phyloP scores from a whole-genome alignment of 2,113 vertebrate species.

The Ptilorrhoa leucosticta region DNA sequence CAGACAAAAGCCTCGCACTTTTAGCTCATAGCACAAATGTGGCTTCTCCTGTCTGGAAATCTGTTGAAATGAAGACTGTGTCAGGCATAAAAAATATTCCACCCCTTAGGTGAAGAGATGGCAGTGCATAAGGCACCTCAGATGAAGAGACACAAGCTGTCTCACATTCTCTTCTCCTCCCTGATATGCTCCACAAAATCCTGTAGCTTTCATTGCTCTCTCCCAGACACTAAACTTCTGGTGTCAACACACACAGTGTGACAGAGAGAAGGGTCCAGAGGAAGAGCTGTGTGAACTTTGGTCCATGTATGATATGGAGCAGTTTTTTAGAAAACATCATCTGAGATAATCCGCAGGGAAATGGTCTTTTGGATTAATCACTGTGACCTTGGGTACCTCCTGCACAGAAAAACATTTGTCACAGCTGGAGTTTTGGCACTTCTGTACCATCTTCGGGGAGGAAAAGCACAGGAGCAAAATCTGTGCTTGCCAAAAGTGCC shows the following conservation, averaged over 20 bases:
- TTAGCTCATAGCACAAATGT: neutral
- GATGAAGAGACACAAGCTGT: neutral
- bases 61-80: constrained; percentile 9
- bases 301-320: neutral
- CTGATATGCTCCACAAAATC: neutral
- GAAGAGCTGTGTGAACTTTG: neutral
- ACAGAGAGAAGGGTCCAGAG: neutral
- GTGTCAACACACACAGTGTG: neutral
- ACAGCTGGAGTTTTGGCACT: neutral
- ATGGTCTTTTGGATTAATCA: neutral
- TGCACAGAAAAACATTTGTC: neutral
- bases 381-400: neutral
- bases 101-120: constrained; percentile 19
- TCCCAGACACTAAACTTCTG: neutral
- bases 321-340: neutral
- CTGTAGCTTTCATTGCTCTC: neutral
- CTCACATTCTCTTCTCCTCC: neutral
- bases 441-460: neutral
- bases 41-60: constrained; percentile 4
- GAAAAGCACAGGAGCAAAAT: neutral
- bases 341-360: neutral
- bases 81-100: constrained; percentile 37
- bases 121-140: constrained; percentile 1
- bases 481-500: neutral
- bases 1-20: constrained; percentile 13